phyloP scores from a whole-genome alignment of 2,888 invertebrate genomes.

The Portevinia maculata region DNA sequence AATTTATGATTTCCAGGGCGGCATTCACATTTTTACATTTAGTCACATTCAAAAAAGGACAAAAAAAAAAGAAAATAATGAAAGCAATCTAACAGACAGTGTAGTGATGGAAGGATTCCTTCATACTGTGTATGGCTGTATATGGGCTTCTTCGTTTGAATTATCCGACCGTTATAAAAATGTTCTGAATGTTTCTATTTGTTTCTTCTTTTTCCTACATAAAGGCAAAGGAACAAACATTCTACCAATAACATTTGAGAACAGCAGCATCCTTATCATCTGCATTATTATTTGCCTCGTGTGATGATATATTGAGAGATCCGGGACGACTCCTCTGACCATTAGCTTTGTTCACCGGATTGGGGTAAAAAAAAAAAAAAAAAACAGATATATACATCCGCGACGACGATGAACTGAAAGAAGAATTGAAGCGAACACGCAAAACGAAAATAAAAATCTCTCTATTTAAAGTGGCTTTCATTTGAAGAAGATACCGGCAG shows the following conservation, averaged over 20 bases:
- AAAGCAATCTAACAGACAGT: constrained; percentile 28
- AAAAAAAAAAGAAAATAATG: constrained; percentile 17
- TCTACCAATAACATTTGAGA: constrained; percentile 46
- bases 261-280: constrained; percentile 57
- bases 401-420: constrained; percentile 52
- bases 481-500: constrained; percentile 63
- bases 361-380: constrained; percentile 6
- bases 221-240: constrained; percentile 43
- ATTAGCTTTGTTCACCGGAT: constrained; percentile 47
- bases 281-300: constrained; percentile 67
- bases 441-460: constrained; percentile 63
- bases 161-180: constrained; percentile 66
- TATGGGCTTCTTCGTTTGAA: constrained; percentile 40
- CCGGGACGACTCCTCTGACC: constrained; percentile 62
- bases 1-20: constrained; percentile 68
- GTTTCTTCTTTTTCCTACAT: constrained; percentile 15
- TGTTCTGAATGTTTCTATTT: constrained; percentile 66
- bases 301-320: constrained; percentile 70
- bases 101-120: constrained; percentile 1
- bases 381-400: constrained; percentile 5
- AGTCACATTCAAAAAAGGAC: constrained; percentile 39
- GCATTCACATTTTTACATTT: constrained; percentile 37
- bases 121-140: not conserved
- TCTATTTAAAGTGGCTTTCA: constrained; percentile 62
- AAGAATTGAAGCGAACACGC: constrained; percentile 47